phyloP scores from a whole-genome alignment of 2,888 invertebrate species.

The Tiliacea aurago region DNA sequence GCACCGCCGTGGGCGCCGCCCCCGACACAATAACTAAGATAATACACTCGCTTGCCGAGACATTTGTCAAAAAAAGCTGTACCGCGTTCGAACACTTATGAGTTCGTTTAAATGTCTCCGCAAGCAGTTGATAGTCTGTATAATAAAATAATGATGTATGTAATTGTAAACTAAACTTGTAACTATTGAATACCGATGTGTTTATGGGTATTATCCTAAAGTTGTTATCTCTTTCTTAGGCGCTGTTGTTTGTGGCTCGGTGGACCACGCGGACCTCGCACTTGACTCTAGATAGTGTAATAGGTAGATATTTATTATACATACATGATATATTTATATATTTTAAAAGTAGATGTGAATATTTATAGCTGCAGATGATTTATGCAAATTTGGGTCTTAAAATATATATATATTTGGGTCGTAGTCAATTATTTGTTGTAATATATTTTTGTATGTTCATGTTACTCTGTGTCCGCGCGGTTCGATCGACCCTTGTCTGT shows the following conservation, averaged over 20 bases:
- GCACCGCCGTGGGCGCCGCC: constrained; percentile 74
- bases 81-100: constrained; percentile 66
- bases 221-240: constrained; percentile 91
- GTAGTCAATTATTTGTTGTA: constrained; percentile 56
- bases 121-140: constrained; percentile 75
- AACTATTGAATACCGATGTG: constrained; percentile 82
- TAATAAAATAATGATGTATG: constrained; percentile 68
- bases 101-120: constrained; percentile 74
- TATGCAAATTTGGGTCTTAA: constrained; percentile 45
- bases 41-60: constrained; percentile 77
- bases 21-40: constrained; percentile 84
- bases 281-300: constrained; percentile 32
- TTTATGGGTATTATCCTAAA: constrained; percentile 87
- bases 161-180: constrained; percentile 81
- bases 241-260: constrained; percentile 87
- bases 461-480: constrained; percentile 73
- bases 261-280: constrained; percentile 75
- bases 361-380: constrained; percentile 45
- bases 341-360: constrained; percentile 47
- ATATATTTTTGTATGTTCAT: constrained; percentile 60
- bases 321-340: constrained; percentile 27
- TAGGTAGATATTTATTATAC: constrained; percentile 48
- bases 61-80: constrained; percentile 65
- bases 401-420: constrained; percentile 47
- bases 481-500: constrained; percentile 81